Base-by-base conservation (phyloP, 2,888 invertebrate genomes). In the Melieria crassipennis region DNA sequence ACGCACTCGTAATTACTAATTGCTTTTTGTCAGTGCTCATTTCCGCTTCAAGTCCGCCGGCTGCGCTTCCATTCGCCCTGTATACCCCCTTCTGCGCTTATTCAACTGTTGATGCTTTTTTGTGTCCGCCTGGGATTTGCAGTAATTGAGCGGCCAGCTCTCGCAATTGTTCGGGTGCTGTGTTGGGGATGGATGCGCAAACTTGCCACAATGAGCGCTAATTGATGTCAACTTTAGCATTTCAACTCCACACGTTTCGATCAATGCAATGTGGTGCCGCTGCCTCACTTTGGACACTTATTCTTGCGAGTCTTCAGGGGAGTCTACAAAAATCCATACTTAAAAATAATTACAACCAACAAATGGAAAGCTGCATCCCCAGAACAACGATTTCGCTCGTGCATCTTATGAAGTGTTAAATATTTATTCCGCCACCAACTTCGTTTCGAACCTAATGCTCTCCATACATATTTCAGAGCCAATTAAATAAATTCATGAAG, bases 1-100 rank as follows among this genome's bases (percentile, higher is more conserved):
- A 69, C 56, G 69, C 56, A 61, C 69, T 61, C 62, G 30, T 16
- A 43, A 16, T 56, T 52, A 56, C 55, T 69, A 69, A 69, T 69
- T 69, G 61, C 62, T 69, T 62, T 62, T 69, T 69, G 69, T 69
- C 63, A 63, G 61, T 69, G 56, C 62, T 69, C 69, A 69, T 69
- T 63, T 69, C 67, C 67, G 67, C 60, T 67, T 50, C 56, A 4
- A 9, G 30, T 56, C 56, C 13, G 7, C 60, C 0, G 5, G 13
- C 42, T 43, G 4, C 58, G 11, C 47, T 4, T 57, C 42, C 16
- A 57, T 10, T 43, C 45, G 52, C 13, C 64, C 43, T 4, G 7
- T 13, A 64, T 52, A n/a, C 52, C 16, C 64, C 52, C 11, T 13
- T 65, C 50, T 45, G 47, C 60, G 45, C 52, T 58, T 60, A 58